phyloP scores from a whole-genome alignment of 2,797 vertebrate species.

The Spinibarbus caldwelli region DNA sequence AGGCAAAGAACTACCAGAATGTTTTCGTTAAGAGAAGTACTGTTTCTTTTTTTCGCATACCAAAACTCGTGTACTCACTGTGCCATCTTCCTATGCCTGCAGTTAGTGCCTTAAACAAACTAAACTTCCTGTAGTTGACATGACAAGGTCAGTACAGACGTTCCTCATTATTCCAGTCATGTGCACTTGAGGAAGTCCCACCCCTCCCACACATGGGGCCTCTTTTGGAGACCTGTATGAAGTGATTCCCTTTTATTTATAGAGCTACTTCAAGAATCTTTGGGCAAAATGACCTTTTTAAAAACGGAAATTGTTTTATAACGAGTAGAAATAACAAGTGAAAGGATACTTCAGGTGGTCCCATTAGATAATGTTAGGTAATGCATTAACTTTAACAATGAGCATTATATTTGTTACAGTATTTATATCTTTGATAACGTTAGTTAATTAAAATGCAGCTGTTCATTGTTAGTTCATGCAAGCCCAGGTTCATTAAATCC shows the following conservation, averaged over 20 bases:
- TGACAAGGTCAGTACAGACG: conserved; percentile 49
- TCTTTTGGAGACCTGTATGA: conserved; percentile 19
- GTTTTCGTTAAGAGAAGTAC: neutral
- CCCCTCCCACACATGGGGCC: neutral
- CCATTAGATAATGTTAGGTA: neutral
- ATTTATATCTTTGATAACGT: neutral
- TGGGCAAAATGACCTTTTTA: neutral
- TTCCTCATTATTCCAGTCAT: conserved; percentile 63
- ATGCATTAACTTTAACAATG: neutral
- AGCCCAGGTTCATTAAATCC: neutral
- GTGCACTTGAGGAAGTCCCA: conserved; percentile 56
- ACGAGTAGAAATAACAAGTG: neutral
- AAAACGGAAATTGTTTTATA: neutral
- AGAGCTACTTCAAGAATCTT: conserved; percentile 36
- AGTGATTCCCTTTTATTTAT: conserved; percentile 55
- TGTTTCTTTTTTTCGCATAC: conserved; percentile 5
- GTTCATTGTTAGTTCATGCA: neutral
- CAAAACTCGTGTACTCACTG: conserved; percentile 10
- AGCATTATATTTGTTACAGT: neutral
- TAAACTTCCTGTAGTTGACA: conserved; percentile 54
- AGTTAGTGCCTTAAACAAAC: conserved; percentile 46
- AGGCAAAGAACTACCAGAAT: neutral
- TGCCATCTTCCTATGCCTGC: conserved; percentile 17
- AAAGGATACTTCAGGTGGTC: neutral
- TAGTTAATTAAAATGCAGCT: neutral